These are phyloP conservation scores for Lycaena phlaeas DNA, from an alignment of 2,888 invertebrate species.

Conservation along the genomic window DNA sequence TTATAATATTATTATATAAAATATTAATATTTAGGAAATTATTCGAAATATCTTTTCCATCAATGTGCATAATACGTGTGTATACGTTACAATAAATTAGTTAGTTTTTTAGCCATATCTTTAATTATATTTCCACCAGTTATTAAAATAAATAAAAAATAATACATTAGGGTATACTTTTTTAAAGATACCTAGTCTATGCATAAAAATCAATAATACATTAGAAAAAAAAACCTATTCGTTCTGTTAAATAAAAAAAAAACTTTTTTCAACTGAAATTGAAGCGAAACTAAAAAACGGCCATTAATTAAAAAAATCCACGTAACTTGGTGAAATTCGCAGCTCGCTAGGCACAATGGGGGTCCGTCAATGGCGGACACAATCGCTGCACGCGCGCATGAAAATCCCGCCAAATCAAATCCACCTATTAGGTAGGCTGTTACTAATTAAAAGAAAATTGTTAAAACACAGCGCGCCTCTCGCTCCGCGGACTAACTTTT, in stretches of 20 bases:
- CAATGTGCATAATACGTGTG: too few species aligned
- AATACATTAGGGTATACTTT: too few species aligned
- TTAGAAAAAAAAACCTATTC: too few species aligned
- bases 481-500: constrained; percentile 62
- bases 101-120: too few species aligned
- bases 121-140: too few species aligned
- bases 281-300: constrained; percentile 3
- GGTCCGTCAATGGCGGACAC: constrained; percentile 20
- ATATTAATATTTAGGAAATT: too few species aligned
- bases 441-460: constrained; percentile 72
- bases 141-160: too few species aligned
- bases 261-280: constrained; percentile 4
- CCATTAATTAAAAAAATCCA: constrained; percentile 19
- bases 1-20: too few species aligned
- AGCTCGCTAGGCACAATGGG: constrained; percentile 16
- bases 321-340: constrained; percentile 17
- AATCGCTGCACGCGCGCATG: constrained; percentile 23
- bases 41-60: too few species aligned
- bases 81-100: too few species aligned
- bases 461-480: constrained; percentile 54
- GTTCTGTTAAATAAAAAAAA: neutral
- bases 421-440: constrained; percentile 52
- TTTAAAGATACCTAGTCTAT: too few species aligned
- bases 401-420: constrained; percentile 48
- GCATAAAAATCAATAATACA: too few species aligned